A percentile compares a stretch with the other conserved stretches of the same genome.
phyloP scores from a whole-genome alignment of 2,797 vertebrate genomes.

The Bradypodion ventrale region DNA sequence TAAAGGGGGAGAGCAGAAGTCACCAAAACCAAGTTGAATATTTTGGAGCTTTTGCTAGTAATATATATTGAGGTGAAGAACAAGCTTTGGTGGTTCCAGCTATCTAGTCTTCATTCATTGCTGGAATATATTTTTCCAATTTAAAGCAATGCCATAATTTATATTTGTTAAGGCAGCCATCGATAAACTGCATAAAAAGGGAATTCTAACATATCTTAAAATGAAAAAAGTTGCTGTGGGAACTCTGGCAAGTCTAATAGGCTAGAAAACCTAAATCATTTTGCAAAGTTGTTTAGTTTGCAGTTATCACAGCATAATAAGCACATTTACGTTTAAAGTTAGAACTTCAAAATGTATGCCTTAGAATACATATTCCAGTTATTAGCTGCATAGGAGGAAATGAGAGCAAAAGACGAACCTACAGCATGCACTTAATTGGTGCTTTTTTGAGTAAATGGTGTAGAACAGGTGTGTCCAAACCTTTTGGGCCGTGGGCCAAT shows the following conservation, averaged over 20 bases:
- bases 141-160: neutral
- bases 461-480: too few relatives aligned
- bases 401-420: neutral
- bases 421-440: neutral
- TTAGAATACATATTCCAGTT: neutral
- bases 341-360: neutral
- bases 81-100: neutral
- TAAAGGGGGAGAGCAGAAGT: neutral
- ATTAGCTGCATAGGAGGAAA: neutral
- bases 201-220: neutral
- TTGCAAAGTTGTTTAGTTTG: neutral
- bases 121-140: neutral
- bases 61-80: neutral
- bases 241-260: neutral
- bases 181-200: neutral
- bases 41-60: neutral
- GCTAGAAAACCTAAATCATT: neutral
- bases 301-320: neutral
- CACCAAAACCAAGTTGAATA: neutral
- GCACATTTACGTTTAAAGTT: neutral
- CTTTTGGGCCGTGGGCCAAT: too few relatives aligned
- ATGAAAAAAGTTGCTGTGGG: neutral
- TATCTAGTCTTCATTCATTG: too few relatives aligned
- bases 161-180: neutral
- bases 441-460: neutral